Evolutionary conservation across 2,113 vertebrate genomes (phyloP).

Genomic region (Cottus gobio): DNA sequence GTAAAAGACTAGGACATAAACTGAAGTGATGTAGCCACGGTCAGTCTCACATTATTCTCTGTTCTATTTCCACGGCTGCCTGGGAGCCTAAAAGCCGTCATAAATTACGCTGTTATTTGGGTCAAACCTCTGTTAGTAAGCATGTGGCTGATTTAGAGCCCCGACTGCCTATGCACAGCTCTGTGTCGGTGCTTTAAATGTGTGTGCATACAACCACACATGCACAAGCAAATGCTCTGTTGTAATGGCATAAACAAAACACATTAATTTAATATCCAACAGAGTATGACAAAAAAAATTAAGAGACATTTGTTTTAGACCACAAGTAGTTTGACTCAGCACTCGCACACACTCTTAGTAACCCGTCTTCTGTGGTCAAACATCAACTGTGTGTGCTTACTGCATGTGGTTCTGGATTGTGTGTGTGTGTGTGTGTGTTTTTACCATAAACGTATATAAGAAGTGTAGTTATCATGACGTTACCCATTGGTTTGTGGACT

Average conservation of each 20-base stretch:
- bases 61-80: slow-evolving; percentile 74
- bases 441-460: neutral
- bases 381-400: slow-evolving; percentile 44
- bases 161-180: slow-evolving; percentile 41
- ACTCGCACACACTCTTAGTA: slow-evolving; percentile 21
- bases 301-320: slow-evolving; percentile 22
- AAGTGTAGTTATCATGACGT: too few relatives aligned
- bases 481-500: too few relatives aligned
- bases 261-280: slow-evolving; percentile 30
- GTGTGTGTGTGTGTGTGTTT: slow-evolving; percentile 37
- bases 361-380: slow-evolving; percentile 67
- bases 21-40: slow-evolving; percentile 70
- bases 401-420: slow-evolving; percentile 36
- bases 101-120: slow-evolving; percentile 81
- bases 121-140: slow-evolving; percentile 81
- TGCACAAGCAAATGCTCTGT: slow-evolving; percentile 13
- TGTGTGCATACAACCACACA: slow-evolving; percentile 21
- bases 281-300: slow-evolving; percentile 3
- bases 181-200: slow-evolving; percentile 21
- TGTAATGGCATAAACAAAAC: slow-evolving; percentile 29
- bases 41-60: slow-evolving; percentile 77
- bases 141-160: slow-evolving; percentile 73
- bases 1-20: slow-evolving; percentile 78
- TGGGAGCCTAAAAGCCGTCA: slow-evolving; percentile 79
- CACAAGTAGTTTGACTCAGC: slow-evolving; percentile 50